A percentile compares a stretch with the other conserved stretches of the same genome.
Evolutionary conservation across 2,113 vertebrate genomes (phyloP).

Genomic region (Marmota flaviventris): DNA sequence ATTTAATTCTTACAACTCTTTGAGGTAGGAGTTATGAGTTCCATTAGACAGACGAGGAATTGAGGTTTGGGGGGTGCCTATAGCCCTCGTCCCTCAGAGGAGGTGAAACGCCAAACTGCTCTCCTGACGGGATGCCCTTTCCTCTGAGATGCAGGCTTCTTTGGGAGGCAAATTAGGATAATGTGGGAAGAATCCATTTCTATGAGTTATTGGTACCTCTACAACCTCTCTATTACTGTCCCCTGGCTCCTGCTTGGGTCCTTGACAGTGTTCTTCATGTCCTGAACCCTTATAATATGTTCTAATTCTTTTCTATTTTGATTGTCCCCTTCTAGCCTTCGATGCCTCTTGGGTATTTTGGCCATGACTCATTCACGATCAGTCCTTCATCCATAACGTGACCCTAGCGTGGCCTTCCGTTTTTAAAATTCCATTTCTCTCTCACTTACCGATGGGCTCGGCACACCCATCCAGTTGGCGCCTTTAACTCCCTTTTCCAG

Average conservation of each 20-base stretch:
- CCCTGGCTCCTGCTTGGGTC: neutral
- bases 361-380: neutral
- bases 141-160: neutral
- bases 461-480: neutral
- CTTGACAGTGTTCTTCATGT: neutral
- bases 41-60: neutral
- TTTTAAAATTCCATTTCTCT: neutral
- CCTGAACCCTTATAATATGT: neutral
- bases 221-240: accelerated
- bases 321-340: neutral
- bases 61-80: neutral
- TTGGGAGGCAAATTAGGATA: neutral
- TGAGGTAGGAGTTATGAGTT: slow-evolving; percentile 31
- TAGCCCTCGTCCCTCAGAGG: neutral
- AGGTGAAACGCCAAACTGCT: neutral
- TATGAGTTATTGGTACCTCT: accelerated
- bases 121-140: neutral
- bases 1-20: slow-evolving; percentile 53
- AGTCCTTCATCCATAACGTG: neutral
- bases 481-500: neutral
- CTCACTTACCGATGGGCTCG: neutral
- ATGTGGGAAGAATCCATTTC: neutral
- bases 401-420: neutral
- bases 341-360: neutral
- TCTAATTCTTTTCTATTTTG: neutral